Percentiles rank a stretch among this genome's conserved stretches.
Conservation (phyloP, 2,797 vertebrate genomes). For the Thripadectes ignobilis region DNA sequence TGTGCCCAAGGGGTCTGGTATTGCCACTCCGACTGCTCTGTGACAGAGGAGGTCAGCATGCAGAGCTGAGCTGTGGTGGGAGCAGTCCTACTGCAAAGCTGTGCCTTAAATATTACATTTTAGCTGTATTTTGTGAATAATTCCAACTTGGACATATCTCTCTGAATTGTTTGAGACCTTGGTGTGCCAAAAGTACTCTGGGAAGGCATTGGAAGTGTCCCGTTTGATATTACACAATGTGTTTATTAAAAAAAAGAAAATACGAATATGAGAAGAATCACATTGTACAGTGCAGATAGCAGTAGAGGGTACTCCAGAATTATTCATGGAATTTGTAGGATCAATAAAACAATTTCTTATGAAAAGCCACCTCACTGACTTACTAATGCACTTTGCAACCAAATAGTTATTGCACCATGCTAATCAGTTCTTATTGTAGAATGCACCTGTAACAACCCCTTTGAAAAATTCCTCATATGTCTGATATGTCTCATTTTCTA, state of each 20-base stretch:
- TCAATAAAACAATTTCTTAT: not conserved
- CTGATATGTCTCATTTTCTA: not conserved
- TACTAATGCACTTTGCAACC: not conserved
- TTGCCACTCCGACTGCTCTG: not conserved
- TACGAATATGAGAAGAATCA: not conserved
- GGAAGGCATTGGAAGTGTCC: not conserved
- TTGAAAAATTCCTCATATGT: not conserved
- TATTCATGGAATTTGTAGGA: not conserved
- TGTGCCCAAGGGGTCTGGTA: not conserved
- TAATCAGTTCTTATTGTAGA: not conserved
- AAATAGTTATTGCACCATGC: not conserved
- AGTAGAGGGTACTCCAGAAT: not conserved
- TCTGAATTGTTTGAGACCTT: not conserved
- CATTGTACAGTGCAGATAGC: not conserved
- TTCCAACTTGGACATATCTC: not conserved
- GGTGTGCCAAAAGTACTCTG: too few relatives aligned
- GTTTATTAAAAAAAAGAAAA: too few relatives aligned
- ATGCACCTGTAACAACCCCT: not conserved
- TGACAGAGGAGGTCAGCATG: not conserved
- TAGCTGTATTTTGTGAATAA: not conserved
- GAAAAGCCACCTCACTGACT: not conserved
- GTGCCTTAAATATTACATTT: not conserved
- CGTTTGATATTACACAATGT: not conserved
- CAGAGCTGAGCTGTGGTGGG: not conserved
- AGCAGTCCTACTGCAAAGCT: not conserved